Evolutionary conservation across 2,888 invertebrate species (phyloP).

Genomic region (Camptogramma bilineatum): DNA sequence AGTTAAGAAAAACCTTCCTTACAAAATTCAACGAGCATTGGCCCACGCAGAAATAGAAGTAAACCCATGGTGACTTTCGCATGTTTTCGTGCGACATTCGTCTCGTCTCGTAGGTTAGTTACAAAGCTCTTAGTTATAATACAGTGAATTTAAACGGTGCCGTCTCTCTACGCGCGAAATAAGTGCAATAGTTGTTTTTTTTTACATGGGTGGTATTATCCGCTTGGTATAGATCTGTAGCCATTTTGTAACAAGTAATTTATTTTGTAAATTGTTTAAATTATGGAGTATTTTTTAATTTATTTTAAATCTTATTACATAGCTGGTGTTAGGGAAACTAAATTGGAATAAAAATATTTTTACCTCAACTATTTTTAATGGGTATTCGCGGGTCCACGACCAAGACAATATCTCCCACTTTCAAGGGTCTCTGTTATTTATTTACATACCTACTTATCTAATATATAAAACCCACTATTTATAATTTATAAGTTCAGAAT

Average conservation of each 20-base stretch:
- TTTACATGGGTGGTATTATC: constrained; percentile 22
- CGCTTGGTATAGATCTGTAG: constrained; percentile 18
- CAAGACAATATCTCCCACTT: too few relatives aligned
- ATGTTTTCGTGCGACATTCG: constrained; percentile 8
- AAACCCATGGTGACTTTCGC: constrained; percentile 19
- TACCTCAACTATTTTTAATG: constrained; percentile 5
- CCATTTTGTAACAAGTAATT: constrained; percentile 31
- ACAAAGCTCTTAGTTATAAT: constrained; percentile 24
- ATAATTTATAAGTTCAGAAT: too few relatives aligned
- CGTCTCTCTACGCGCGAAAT: constrained; percentile 5
- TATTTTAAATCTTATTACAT: constrained; percentile 38
- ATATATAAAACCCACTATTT: too few relatives aligned
- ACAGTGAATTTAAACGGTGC: constrained; percentile 21
- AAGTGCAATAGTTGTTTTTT: constrained; percentile 20
- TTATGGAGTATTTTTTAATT: constrained; percentile 37
- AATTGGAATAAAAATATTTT: constrained; percentile 55
- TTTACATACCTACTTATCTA: too few relatives aligned
- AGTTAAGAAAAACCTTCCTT: constrained; percentile 84
- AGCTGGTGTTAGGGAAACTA: constrained; percentile 46
- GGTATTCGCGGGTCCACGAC: background rate
- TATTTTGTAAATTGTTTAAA: constrained; percentile 41
- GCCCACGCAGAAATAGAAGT: constrained; percentile 72
- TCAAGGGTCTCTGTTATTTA: too few relatives aligned
- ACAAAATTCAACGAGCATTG: constrained; percentile 80
- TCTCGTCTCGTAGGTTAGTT: constrained; percentile 25